phyloP scores from a whole-genome alignment of 1,140 invertebrate genomes.

The Pygmarrhopalites habei region DNA sequence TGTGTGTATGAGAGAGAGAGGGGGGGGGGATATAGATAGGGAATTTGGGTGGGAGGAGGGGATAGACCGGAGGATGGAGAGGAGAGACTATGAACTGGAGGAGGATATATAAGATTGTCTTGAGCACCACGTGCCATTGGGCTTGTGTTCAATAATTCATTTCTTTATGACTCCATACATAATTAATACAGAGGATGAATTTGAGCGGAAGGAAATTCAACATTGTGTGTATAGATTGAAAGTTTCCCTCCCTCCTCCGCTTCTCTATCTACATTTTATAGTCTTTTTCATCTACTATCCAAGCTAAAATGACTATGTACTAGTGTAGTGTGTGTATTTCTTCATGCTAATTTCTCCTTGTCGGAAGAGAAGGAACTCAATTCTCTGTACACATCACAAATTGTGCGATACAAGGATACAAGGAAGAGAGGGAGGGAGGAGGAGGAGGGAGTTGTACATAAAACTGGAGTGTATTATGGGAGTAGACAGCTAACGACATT shows the following conservation, averaged over 20 bases:
- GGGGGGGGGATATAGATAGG: too few relatives aligned
- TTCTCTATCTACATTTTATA: neutral
- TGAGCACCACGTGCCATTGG: neutral
- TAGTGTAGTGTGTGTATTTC: neutral
- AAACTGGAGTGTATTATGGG: too few relatives aligned
- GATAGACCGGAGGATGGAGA: too few relatives aligned
- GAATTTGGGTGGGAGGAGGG: too few relatives aligned
- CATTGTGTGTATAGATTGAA: neutral
- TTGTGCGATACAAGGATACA: too few relatives aligned
- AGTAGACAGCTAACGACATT: constrained; percentile 2
- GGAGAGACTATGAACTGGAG: neutral
- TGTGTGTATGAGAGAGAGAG: too few relatives aligned
- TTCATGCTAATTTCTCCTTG: neutral
- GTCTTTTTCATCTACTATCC: too few relatives aligned
- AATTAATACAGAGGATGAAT: neutral
- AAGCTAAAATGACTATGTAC: too few relatives aligned
- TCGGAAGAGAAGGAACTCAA: too few relatives aligned
- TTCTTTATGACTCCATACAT: neutral
- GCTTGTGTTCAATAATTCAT: neutral
- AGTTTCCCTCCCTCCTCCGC: neutral
- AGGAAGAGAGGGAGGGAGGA: too few relatives aligned
- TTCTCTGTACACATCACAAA: too few relatives aligned
- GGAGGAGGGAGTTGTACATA: too few relatives aligned
- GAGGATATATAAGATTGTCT: neutral
- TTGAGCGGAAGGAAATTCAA: neutral